Percentiles rank a stretch among this genome's conserved stretches.
Conservation (phyloP, 2,888 invertebrate species). For the Odontomyia ornata region DNA sequence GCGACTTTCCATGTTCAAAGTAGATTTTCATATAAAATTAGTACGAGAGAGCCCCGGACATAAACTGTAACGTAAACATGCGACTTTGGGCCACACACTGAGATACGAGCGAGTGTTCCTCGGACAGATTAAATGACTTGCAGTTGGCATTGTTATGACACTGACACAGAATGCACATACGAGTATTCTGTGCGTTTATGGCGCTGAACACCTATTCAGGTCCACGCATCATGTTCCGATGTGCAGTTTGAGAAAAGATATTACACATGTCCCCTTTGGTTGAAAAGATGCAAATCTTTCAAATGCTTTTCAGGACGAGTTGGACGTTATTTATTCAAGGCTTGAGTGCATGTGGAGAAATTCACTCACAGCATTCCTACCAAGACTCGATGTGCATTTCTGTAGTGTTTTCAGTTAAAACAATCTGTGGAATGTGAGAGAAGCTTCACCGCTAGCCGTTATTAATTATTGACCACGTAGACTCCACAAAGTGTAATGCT, state of each 20-base stretch:
- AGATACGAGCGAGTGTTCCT: conserved; percentile 53
- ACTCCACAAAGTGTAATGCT: not conserved
- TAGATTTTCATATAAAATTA: conserved; percentile 31
- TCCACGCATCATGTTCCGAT: not conserved
- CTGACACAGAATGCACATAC: not conserved
- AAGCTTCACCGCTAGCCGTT: too few relatives aligned
- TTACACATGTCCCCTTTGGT: too few relatives aligned
- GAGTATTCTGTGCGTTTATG: not conserved
- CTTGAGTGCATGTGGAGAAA: too few relatives aligned
- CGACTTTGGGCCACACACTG: conserved; percentile 46
- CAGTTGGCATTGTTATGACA: conserved; percentile 55
- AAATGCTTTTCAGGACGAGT: too few relatives aligned
- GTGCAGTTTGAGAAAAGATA: not conserved
- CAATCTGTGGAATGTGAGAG: too few relatives aligned
- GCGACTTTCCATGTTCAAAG: conserved; percentile 25
- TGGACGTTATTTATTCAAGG: too few relatives aligned
- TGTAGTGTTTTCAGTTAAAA: too few relatives aligned
- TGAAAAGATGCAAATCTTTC: too few relatives aligned
- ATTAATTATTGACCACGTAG: not conserved
- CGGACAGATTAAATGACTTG: conserved; percentile 65
- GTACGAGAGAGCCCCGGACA: conserved; percentile 27
- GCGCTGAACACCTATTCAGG: too few relatives aligned
- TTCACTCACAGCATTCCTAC: too few relatives aligned
- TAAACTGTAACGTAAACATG: conserved; percentile 44
- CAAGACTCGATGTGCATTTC: too few relatives aligned